Percentiles rank a stretch among this genome's conserved stretches.
Evolutionary conservation across 2,113 vertebrate genomes (phyloP).

Genomic region (Nycticorax nycticorax): DNA sequence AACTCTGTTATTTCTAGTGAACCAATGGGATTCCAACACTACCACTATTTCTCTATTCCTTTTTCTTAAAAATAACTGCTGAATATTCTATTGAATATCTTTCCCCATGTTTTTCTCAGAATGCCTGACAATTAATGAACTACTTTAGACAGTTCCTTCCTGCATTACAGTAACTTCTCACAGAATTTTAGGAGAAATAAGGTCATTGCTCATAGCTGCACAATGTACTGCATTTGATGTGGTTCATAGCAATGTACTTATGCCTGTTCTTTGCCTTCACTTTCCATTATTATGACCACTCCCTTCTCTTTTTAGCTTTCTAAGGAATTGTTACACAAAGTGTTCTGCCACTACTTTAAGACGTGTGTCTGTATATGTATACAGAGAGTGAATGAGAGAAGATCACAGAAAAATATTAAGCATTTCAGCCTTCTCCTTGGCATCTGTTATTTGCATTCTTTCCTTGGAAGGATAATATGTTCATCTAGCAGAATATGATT

Average conservation of each 20-base stretch:
- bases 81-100: not conserved
- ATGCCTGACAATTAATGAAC: not conserved
- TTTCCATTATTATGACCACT: not conserved
- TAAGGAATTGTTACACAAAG: not conserved
- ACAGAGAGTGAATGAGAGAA: not conserved
- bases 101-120: not conserved
- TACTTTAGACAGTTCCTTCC: not conserved
- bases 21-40: not conserved
- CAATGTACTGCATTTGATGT: not conserved
- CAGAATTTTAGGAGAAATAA: not conserved
- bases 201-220: not conserved
- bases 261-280: not conserved
- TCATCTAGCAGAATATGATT: slow-evolving; percentile 44
- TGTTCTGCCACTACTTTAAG: not conserved
- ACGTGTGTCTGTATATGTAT: not conserved
- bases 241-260: not conserved
- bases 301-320: not conserved
- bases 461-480: slow-evolving; percentile 30
- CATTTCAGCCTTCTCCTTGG: slow-evolving; percentile 2
- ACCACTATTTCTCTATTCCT: not conserved
- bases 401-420: slow-evolving; percentile 33
- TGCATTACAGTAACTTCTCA: not conserved
- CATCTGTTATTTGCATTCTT: slow-evolving; percentile 25
- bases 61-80: not conserved
- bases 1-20: not conserved